phyloP scores from a whole-genome alignment of 1,140 invertebrate genomes.

The Anastrepha obliqua region DNA sequence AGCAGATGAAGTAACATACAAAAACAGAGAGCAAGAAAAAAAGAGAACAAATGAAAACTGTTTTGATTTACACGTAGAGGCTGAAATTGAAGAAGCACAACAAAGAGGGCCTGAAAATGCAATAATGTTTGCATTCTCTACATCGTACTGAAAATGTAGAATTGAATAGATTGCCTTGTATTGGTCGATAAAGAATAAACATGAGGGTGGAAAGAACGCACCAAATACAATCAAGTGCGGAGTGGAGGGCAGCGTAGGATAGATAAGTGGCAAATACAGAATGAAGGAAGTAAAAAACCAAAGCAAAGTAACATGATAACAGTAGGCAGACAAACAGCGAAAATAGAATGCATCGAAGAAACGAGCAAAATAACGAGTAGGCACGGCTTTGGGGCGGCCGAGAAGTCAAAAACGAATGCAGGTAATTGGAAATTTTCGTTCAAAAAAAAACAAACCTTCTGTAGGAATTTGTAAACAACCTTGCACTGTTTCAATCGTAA shows the following conservation, averaged over 20 bases:
- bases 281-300: not conserved
- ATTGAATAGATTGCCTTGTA: not conserved
- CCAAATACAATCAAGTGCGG: not conserved
- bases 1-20: not conserved
- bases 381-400: not conserved
- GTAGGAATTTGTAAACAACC: constrained; percentile 43
- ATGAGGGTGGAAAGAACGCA: not conserved
- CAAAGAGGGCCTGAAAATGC: not conserved
- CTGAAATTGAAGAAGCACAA: not conserved
- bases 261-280: not conserved
- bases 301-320: constrained; percentile 35
- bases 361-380: constrained; percentile 1
- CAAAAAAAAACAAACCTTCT: not conserved
- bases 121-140: no score
- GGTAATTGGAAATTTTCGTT: constrained; percentile 12
- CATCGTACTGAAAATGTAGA: not conserved
- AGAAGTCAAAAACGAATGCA: not conserved
- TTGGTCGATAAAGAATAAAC: not conserved
- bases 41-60: not conserved
- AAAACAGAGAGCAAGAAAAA: not conserved
- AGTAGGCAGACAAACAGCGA: not conserved
- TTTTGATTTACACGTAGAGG: not conserved
- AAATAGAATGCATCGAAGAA: constrained; percentile 21
- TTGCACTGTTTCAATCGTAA: not conserved
- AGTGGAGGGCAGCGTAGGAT: not conserved